A percentile compares a stretch with the other conserved stretches of the same genome.
phyloP scores from a whole-genome alignment of 2,888 invertebrate species.

The Napeogenes inachia region DNA sequence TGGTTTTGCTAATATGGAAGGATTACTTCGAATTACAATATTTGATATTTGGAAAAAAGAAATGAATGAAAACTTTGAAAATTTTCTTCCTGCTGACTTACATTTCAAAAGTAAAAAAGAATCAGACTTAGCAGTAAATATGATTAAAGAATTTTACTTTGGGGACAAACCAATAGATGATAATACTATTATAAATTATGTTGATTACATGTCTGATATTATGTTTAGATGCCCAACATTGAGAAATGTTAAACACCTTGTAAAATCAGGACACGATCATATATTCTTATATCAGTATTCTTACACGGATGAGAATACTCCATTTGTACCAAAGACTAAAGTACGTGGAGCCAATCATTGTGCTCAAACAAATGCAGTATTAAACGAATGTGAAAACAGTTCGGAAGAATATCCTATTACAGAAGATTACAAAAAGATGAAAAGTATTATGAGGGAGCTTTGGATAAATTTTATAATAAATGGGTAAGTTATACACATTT shows the following conservation, averaged over 20 bases:
- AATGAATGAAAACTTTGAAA: conserved; percentile 1
- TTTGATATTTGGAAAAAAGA: not conserved
- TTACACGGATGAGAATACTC: not conserved
- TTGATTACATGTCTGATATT: not conserved
- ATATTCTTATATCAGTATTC: conserved; percentile 1
- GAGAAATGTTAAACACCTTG: not conserved
- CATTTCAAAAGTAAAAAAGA: not conserved
- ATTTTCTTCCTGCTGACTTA: conserved; percentile 2
- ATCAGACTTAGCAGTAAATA: not conserved
- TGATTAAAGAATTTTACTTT: conserved; percentile 4
- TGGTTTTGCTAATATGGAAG: conserved; percentile 2
- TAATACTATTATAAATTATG: not conserved
- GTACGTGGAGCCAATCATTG: conserved; percentile 1
- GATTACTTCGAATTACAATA: not conserved
- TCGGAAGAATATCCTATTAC: not conserved
- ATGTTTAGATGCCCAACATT: not conserved
- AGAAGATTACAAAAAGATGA: not conserved
- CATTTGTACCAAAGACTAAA: not conserved
- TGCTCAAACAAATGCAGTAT: not conserved
- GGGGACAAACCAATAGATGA: not conserved
- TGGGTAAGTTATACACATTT: not conserved
- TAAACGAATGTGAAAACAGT: not conserved
- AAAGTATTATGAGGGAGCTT: conserved; percentile 1
- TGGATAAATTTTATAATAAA: not conserved
- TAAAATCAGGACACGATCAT: conserved; percentile 1